phyloP scores from a whole-genome alignment of 2,888 invertebrate genomes.

The Ophraella communa region DNA sequence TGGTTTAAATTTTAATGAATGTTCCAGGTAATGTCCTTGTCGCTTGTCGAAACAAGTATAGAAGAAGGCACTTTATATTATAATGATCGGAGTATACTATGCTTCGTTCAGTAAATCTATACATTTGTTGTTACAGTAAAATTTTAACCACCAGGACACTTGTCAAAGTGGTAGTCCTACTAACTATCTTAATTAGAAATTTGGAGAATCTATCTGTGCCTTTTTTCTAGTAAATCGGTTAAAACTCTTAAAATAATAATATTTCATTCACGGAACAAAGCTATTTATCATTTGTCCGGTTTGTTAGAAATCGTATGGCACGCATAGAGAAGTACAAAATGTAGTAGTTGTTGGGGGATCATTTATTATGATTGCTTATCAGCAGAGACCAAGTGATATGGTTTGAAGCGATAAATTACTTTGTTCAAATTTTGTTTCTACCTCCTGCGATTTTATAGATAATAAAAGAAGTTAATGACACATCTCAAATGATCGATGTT shows the following conservation, averaged over 20 bases:
- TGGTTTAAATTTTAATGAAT: not conserved
- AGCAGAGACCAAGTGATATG: conserved; percentile 17
- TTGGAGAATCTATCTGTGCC: too few species aligned
- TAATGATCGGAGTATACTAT: too few species aligned
- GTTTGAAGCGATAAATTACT: conserved; percentile 32
- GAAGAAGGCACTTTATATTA: too few species aligned
- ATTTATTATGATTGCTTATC: conserved; percentile 42
- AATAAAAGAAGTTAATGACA: not conserved
- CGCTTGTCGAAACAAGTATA: too few species aligned
- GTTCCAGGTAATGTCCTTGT: not conserved
- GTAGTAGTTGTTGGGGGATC: conserved; percentile 8
- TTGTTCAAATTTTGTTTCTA: not conserved
- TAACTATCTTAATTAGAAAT: too few species aligned
- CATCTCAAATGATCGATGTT: not conserved
- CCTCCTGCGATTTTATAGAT: not conserved
- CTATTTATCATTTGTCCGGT: not conserved
- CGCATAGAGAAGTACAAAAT: conserved; percentile 5
- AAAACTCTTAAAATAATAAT: not conserved
- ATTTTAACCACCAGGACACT: too few species aligned
- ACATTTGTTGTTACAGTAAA: too few species aligned
- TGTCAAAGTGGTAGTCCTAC: too few species aligned
- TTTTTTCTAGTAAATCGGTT: not conserved
- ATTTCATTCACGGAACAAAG: not conserved
- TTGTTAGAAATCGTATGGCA: not conserved
- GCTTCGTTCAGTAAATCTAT: too few species aligned